Evolutionary conservation across 2,888 invertebrate species (phyloP).

Genomic region (Watsonalla cultraria): DNA sequence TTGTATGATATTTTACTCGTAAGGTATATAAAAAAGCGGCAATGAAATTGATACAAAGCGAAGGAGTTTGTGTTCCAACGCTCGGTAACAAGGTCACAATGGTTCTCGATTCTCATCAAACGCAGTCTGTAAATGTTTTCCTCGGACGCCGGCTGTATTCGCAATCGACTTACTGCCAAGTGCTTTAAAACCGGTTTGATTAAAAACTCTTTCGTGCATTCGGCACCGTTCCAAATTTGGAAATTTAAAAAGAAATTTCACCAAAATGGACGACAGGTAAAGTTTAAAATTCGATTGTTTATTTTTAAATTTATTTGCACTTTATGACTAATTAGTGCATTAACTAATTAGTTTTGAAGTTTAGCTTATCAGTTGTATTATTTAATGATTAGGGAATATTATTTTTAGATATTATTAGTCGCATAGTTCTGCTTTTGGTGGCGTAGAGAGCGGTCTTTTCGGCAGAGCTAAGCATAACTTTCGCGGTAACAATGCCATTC

Average conservation of each 20-base stretch:
- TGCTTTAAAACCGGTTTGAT: conserved; percentile 42
- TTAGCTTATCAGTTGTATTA: conserved; percentile 14
- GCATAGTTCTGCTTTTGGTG: conserved; percentile 27
- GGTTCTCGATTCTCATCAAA: conserved; percentile 21
- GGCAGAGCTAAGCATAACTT: conserved; percentile 26
- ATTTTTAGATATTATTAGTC: conserved; percentile 52
- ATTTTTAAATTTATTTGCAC: conserved; percentile 13
- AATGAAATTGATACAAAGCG: conserved; percentile 16
- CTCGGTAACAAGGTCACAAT: conserved; percentile 24
- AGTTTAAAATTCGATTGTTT: conserved; percentile 5
- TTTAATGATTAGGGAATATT: conserved; percentile 20
- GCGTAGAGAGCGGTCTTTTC: conserved; percentile 45
- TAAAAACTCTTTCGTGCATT: conserved; percentile 30
- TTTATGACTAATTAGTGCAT: conserved; percentile 4
- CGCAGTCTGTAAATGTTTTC: conserved; percentile 59
- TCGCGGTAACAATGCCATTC: conserved; percentile 62
- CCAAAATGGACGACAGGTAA: conserved; percentile 57
- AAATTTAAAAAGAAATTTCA: conserved; percentile 20
- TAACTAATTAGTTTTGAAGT: conserved; percentile 19
- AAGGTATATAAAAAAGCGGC: conserved; percentile 11
- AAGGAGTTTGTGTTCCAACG: conserved; percentile 5
- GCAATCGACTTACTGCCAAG: conserved; percentile 15
- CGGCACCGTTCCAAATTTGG: conserved; percentile 22
- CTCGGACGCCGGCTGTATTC: conserved; percentile 53
- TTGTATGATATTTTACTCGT: background rate